These are phyloP conservation scores for Marcusenius ussheri DNA, from an alignment of 2,113 vertebrate species.

Conservation along the genomic window DNA sequence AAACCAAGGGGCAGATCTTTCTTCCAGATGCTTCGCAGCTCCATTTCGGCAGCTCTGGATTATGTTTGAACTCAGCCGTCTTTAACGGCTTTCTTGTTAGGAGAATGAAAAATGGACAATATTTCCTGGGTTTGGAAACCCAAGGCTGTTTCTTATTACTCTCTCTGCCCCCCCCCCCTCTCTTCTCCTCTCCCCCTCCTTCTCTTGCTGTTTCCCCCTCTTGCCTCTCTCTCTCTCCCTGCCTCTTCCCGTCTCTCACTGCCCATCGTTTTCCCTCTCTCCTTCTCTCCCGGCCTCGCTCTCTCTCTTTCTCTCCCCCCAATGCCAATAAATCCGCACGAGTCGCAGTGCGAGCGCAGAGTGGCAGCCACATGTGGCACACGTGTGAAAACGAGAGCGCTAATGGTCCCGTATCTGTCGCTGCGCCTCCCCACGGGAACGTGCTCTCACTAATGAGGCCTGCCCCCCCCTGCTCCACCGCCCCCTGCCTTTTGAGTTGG, in stretches of 20 bases:
- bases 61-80: not conserved
- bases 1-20: not conserved
- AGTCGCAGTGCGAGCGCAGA: not conserved
- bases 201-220: not conserved
- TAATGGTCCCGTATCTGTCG: conserved; percentile 25
- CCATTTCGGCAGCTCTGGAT: not conserved
- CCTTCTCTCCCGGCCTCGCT: not conserved
- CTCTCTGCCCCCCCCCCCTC: not conserved
- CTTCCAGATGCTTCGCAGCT: not conserved
- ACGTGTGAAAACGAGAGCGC: conserved; percentile 31
- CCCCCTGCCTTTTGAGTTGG: conserved; percentile 26
- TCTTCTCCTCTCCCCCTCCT: not conserved
- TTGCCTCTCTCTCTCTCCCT: not conserved
- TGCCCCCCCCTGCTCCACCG: not conserved
- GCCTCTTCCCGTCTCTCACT: not conserved
- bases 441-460: conserved; percentile 40
- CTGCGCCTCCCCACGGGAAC: conserved; percentile 33
- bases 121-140: not conserved
- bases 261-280: too few species aligned
- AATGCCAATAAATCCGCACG: not conserved
- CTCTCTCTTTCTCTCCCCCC: not conserved
- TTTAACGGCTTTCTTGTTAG: not conserved
- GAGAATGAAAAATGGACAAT: not conserved
- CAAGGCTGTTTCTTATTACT: conserved; percentile 5
- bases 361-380: conserved; percentile 26